These are phyloP conservation scores for Melinopterus prodromus DNA, from an alignment of 2,888 invertebrate species.

Conservation along the genomic window DNA sequence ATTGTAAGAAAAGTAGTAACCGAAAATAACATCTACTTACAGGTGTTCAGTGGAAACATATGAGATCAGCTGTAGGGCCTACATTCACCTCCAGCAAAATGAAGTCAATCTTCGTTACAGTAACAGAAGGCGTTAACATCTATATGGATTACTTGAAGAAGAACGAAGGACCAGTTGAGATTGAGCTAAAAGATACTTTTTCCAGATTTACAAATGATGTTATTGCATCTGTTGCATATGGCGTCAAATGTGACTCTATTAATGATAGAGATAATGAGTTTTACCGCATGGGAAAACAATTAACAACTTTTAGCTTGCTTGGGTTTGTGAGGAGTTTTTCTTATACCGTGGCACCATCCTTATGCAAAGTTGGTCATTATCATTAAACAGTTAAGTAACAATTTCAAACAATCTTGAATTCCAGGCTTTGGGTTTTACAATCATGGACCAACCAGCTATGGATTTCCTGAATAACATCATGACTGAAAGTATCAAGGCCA, in stretches of 20 bases:
- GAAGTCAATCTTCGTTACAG: conserved; percentile 48
- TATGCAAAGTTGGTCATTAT: conserved; percentile 26
- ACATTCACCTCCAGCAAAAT: conserved; percentile 53
- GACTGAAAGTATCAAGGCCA: conserved; percentile 58
- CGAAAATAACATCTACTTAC: neutral
- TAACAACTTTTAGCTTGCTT: conserved; percentile 54
- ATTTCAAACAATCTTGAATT: neutral
- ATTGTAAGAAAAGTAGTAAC: neutral
- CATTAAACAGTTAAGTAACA: conserved; percentile 23
- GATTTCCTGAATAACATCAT: conserved; percentile 45
- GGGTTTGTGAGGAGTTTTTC: conserved; percentile 24
- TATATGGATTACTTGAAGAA: conserved; percentile 40
- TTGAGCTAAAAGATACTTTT: conserved; percentile 60
- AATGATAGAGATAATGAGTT: conserved; percentile 62
- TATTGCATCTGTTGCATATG: conserved; percentile 63
- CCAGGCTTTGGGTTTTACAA: conserved; percentile 11
- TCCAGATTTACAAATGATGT: conserved; percentile 62
- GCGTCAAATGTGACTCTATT: conserved; percentile 63
- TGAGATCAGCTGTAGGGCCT: conserved; percentile 50
- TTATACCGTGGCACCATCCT: conserved; percentile 26
- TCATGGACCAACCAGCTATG: conserved; percentile 20
- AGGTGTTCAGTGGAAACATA: conserved; percentile 49
- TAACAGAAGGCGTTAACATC: conserved; percentile 47
- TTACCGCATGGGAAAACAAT: conserved; percentile 61
- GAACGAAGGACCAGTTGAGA: conserved; percentile 28